Evolutionary conservation across 2,797 vertebrate species (phyloP).

Genomic region (Numenius phaeopus): DNA sequence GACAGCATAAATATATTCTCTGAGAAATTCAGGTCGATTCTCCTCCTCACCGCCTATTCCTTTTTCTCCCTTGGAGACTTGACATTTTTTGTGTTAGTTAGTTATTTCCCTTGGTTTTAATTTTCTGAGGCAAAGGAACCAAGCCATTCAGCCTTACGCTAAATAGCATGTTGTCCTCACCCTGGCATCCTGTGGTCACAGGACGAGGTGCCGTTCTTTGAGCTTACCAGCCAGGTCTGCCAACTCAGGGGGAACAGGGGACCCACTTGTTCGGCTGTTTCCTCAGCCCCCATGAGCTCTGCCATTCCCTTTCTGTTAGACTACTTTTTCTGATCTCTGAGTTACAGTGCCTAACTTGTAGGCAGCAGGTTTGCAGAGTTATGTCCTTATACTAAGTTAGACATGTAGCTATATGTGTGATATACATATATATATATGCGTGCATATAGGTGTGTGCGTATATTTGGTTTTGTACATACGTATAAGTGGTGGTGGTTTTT

Average conservation of each 20-base stretch:
- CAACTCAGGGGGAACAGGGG: background rate
- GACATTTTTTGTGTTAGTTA: background rate
- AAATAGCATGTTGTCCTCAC: background rate
- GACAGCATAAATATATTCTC: background rate
- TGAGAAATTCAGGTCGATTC: background rate
- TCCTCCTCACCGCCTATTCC: background rate
- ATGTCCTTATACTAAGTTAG: background rate
- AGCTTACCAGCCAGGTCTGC: background rate
- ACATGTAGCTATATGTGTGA: background rate
- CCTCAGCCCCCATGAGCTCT: background rate
- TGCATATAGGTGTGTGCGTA: too few species aligned
- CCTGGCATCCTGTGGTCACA: background rate
- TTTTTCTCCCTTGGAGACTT: background rate
- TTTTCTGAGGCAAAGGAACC: background rate
- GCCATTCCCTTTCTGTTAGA: background rate
- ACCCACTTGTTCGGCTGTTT: background rate
- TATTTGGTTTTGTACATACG: background rate
- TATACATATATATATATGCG: too few species aligned
- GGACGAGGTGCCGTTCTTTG: fast-evolving
- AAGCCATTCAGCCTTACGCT: background rate
- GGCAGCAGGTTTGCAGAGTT: background rate
- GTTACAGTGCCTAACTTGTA: background rate
- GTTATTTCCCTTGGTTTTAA: background rate
- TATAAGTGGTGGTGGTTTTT: background rate
- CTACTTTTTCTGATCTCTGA: background rate